Evolutionary conservation across 2,888 invertebrate species (phyloP), one percentile per base, ranked within the genome.

Genomic region (Caenorhabditis angaria): DNA sequence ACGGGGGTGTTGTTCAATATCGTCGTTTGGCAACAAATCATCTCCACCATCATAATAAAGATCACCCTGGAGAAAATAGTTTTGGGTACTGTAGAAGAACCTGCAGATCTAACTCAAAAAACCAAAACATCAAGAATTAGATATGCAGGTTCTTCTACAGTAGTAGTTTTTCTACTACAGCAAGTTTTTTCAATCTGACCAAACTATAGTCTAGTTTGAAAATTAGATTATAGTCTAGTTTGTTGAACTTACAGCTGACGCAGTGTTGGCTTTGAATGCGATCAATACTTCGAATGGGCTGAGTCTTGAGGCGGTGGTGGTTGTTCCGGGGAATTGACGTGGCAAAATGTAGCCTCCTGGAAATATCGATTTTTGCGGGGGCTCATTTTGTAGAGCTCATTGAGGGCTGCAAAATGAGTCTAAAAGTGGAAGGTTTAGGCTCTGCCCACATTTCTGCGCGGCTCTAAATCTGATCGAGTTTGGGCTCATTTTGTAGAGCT

Each of bases 201-300:
- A 56, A 35, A 35, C 35, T 35, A 10, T 35, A 10, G 14, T 10
- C 6, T 10, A 35, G 14, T 5, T 32, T 58, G 58, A 58, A 41
- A 20, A n/a, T 54, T n/a, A n/a, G n/a, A n/a, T n/a, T n/a, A n/a
- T n/a, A n/a, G n/a, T n/a, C n/a, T n/a, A n/a, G n/a, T n/a, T n/a
- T n/a, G n/a, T n/a, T n/a, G n/a, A n/a, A 53, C 54, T 53, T 18
- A 67, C 65, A 32, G 68, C 55, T 20, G 71, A 58, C n/a, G 58
- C 61, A 0, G 57, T 61, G 48, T 65, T 67, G 3, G 32, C 35
- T 10, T 61, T 62, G 41, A 65, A 60, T 1, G 72, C 91, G 0
- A 91, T 91, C 10, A 92, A 84, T 29, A 94, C 88, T 81, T 92
- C 91, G 71, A 93, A 90, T 53, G 91, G 91, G 35, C 91, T 91